phyloP scores from a whole-genome alignment of 2,113 vertebrate genomes.

The Sinocyclocheilus rhinocerous region DNA sequence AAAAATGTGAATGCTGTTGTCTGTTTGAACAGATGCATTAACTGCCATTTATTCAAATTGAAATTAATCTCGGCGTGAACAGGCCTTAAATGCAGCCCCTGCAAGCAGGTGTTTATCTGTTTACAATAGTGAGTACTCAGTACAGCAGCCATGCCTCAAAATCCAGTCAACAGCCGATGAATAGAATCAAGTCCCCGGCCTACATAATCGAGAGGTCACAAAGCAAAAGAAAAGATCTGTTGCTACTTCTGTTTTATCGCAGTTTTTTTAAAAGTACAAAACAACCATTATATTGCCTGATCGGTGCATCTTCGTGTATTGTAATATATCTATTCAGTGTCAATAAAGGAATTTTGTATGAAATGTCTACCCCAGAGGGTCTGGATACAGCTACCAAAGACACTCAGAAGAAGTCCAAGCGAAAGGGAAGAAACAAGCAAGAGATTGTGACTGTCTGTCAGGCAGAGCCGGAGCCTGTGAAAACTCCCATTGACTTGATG shows the following conservation, averaged over 20 bases:
- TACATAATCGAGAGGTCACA: neutral
- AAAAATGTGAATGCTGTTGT: neutral
- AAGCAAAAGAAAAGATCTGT: constrained; percentile 9
- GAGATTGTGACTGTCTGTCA: constrained; percentile 72
- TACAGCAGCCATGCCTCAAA: neutral
- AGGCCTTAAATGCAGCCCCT: neutral
- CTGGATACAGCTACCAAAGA: constrained; percentile 76
- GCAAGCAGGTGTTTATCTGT: neutral
- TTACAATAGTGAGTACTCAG: neutral
- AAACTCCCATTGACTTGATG: constrained; percentile 92
- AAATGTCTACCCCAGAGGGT: constrained; percentile 64
- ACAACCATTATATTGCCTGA: neutral
- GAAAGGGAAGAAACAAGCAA: constrained; percentile 93
- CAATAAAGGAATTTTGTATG: neutral
- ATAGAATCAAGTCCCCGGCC: neutral
- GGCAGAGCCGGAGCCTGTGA: constrained; percentile 77
- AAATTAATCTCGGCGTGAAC: neutral
- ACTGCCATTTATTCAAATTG: neutral
- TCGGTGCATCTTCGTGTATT: neutral
- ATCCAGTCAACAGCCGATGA: neutral
- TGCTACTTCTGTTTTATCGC: neutral
- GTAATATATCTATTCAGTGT: neutral
- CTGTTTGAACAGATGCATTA: neutral
- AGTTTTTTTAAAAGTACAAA: constrained; percentile 55
- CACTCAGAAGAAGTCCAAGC: constrained; percentile 82